These are phyloP conservation scores for Phyllotreta cruciferae DNA, from an alignment of 2,888 invertebrate genomes.

Conservation along the genomic window DNA sequence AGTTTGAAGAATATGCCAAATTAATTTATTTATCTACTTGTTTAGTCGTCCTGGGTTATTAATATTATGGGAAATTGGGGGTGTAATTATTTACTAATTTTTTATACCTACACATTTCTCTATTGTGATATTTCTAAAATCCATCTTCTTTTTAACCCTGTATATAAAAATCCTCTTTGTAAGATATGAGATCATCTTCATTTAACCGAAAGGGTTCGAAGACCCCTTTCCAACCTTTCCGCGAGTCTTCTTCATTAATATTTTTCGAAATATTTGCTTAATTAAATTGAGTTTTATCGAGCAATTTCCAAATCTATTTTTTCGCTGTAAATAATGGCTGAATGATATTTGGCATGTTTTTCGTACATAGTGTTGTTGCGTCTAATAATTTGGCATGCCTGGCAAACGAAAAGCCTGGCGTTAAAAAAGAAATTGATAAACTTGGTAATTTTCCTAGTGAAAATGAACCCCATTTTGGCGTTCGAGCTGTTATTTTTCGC, in stretches of 20 bases:
- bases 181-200: too few relatives aligned
- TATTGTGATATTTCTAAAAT: too few relatives aligned
- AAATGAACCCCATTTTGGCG: slow-evolving; percentile 88
- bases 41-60: not conserved
- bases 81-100: too few relatives aligned
- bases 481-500: slow-evolving; percentile 98
- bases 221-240: too few relatives aligned
- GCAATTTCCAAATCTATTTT: slow-evolving; percentile 7
- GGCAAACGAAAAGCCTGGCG: slow-evolving; percentile 16
- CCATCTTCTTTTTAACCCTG: too few relatives aligned
- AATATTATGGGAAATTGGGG: too few relatives aligned
- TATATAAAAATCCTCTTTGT: too few relatives aligned
- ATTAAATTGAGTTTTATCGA: too few relatives aligned
- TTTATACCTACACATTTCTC: too few relatives aligned
- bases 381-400: slow-evolving; percentile 37
- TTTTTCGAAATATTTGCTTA: too few relatives aligned
- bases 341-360: slow-evolving; percentile 36
- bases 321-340: slow-evolving; percentile 26
- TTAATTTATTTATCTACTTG: slow-evolving; percentile 3
- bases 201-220: too few relatives aligned
- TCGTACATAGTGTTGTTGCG: slow-evolving; percentile 36
- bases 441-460: slow-evolving; percentile 65
- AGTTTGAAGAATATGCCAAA: slow-evolving; percentile 38
- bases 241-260: too few relatives aligned
- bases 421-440: slow-evolving; percentile 29